Evolutionary conservation across 2,888 invertebrate species (phyloP).

Genomic region (Trichogramma evanescens): DNA sequence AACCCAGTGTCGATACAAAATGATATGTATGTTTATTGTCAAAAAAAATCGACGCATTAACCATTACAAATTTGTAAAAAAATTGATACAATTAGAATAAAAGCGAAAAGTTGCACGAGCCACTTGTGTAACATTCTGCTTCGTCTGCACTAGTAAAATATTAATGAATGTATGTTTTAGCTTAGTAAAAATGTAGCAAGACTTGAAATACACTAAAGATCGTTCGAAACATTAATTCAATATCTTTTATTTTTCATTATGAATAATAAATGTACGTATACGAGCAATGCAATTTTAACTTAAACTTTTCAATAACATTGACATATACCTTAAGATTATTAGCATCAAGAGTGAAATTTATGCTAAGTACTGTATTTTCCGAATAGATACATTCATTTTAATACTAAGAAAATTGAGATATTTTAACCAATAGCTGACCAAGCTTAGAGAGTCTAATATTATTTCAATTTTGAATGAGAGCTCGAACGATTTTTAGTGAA

Average conservation of each 20-base stretch:
- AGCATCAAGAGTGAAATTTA: too few species aligned
- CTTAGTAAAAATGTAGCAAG: slow-evolving; percentile 10
- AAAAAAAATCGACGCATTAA: too few species aligned
- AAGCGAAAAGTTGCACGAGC: too few species aligned
- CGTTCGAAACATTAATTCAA: slow-evolving; percentile 12
- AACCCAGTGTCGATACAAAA: neutral
- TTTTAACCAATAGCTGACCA: neutral
- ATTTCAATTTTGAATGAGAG: neutral
- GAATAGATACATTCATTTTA: slow-evolving; percentile 11
- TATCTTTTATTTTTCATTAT: neutral
- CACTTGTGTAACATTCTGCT: too few species aligned
- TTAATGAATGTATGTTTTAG: neutral
- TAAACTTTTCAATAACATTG: slow-evolving; percentile 2
- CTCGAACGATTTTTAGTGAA: slow-evolving; percentile 19
- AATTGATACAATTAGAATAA: too few species aligned
- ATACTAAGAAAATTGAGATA: neutral
- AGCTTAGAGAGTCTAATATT: neutral
- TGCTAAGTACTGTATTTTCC: neutral
- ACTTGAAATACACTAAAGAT: slow-evolving; percentile 13
- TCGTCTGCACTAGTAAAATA: too few species aligned
- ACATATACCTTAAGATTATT: neutral
- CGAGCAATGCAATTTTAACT: slow-evolving; percentile 4
- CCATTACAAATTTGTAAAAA: too few species aligned
- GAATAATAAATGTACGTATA: neutral
- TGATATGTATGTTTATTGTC: too few species aligned